These are phyloP conservation scores for Ctenomys sociabilis DNA, from an alignment of 2,113 vertebrate genomes.

Conservation along the genomic window DNA sequence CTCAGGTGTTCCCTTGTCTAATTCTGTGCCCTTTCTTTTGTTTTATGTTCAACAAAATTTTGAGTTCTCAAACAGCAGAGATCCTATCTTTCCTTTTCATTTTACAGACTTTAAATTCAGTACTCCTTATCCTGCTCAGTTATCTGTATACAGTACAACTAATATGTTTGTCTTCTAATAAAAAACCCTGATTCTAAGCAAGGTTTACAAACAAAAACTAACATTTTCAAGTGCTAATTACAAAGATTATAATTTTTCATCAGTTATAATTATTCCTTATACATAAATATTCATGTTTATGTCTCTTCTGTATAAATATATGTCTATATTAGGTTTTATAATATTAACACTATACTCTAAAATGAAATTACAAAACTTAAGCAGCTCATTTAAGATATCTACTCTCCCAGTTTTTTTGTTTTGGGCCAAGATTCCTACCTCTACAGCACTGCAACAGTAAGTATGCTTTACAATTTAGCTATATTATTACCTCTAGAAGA, in stretches of 20 bases:
- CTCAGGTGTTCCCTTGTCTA: background rate
- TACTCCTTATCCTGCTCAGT: background rate
- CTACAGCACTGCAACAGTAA: background rate
- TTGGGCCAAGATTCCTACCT: background rate
- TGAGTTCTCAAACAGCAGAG: background rate
- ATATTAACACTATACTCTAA: background rate
- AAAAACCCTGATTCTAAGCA: background rate
- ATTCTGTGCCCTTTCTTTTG: background rate
- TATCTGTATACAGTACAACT: background rate
- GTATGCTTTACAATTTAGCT: background rate
- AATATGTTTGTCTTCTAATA: background rate
- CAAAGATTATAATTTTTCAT: background rate
- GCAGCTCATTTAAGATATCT: background rate
- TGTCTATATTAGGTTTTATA: background rate
- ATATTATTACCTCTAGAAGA: conserved; percentile 1
- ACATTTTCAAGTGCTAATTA: background rate
- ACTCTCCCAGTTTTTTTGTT: background rate
- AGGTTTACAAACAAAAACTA: conserved; percentile 21
- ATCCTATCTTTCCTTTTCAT: background rate
- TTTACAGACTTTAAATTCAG: background rate
- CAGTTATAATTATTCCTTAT: background rate
- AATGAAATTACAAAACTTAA: conserved; percentile 35
- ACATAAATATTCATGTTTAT: background rate
- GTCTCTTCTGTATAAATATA: background rate
- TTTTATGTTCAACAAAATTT: background rate